These are phyloP conservation scores for Urocolius indicus DNA, from an alignment of 2,113 vertebrate species.

Conservation along the genomic window DNA sequence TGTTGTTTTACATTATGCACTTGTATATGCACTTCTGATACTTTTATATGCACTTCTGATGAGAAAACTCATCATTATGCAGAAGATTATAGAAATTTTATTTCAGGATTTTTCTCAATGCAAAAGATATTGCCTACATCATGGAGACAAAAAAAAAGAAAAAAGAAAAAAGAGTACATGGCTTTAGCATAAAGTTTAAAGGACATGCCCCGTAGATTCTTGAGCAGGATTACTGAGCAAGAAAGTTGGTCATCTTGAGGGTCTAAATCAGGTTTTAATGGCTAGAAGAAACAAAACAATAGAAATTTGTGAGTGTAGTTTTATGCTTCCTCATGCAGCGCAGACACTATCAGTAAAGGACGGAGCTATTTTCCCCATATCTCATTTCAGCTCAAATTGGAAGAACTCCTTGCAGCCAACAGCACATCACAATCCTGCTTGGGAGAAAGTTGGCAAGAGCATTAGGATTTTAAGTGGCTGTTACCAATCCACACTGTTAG, in stretches of 20 bases:
- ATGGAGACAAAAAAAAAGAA: neutral
- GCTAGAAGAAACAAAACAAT: neutral
- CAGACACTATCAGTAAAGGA: neutral
- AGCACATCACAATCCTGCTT: neutral
- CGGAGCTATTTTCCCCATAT: neutral
- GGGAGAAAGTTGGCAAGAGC: neutral
- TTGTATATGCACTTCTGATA: too few relatives aligned
- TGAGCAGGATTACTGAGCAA: neutral
- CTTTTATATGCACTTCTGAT: neutral
- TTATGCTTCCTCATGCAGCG: neutral
- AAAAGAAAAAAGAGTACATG: neutral
- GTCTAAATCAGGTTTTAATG: neutral
- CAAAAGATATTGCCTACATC: neutral
- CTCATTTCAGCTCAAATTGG: neutral
- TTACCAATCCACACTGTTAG: constrained; percentile 2
- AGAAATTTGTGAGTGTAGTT: neutral
- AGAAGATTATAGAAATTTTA: neutral
- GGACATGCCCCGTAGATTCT: neutral
- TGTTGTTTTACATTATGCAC: rapidly evolving
- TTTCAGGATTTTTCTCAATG: neutral
- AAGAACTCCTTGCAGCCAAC: neutral
- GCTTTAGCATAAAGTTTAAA: neutral
- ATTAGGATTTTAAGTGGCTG: neutral
- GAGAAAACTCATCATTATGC: neutral
- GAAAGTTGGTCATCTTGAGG: neutral